Evolutionary conservation across 2,888 invertebrate genomes (phyloP).

Genomic region (Nomada goodeniana): DNA sequence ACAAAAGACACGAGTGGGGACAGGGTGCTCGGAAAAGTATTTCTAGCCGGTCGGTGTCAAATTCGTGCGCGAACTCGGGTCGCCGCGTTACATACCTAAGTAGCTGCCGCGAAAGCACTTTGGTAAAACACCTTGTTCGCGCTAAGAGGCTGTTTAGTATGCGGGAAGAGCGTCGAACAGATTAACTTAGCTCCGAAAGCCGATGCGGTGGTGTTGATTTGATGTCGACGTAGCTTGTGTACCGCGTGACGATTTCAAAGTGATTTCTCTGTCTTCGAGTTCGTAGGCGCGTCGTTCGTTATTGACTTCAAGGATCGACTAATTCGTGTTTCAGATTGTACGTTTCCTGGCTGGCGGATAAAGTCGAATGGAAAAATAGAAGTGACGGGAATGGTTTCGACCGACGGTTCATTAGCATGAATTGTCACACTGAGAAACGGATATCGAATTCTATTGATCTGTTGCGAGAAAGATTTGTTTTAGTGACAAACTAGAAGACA

Average conservation of each 20-base stretch:
- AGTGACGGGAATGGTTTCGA: no score
- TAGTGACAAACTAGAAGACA: no score
- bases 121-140: conserved; percentile 72
- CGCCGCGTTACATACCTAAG: conserved; percentile 71
- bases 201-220: conserved; percentile 57
- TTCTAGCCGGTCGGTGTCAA: conserved; percentile 69
- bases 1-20: background rate
- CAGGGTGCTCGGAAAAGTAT: conserved; percentile 59
- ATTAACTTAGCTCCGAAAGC: conserved; percentile 70
- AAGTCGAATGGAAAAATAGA: no score
- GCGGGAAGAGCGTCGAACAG: conserved; percentile 69
- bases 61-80: conserved; percentile 69
- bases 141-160: conserved; percentile 72
- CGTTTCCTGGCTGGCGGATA: no score
- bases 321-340: no score
- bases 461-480: no score
- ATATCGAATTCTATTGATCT: no score
- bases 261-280: conserved; percentile 57
- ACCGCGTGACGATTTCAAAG: conserved; percentile 59
- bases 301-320: no score
- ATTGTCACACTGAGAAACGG: no score
- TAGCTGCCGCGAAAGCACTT: conserved; percentile 68
- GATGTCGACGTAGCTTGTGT: conserved; percentile 64
- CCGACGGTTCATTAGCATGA: no score
- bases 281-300: background rate